phyloP scores from a whole-genome alignment of 2,113 vertebrate genomes.

The Syngnathoides biaculeatus region DNA sequence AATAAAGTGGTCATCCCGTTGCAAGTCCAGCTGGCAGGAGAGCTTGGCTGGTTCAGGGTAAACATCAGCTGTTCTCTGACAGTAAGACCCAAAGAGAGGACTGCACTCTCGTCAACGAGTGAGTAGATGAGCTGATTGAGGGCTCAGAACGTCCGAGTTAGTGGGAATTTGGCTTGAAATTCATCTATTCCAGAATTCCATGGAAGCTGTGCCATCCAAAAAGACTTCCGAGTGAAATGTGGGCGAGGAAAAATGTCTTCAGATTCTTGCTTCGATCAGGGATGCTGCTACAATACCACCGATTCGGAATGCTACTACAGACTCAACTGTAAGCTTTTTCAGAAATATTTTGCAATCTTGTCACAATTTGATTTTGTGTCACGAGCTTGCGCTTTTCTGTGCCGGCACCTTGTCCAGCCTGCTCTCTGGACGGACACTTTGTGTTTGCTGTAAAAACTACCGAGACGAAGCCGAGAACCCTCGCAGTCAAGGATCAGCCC shows the following conservation, averaged over 20 bases:
- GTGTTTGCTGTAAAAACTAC: slow-evolving; percentile 57
- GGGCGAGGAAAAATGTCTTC: slow-evolving; percentile 30
- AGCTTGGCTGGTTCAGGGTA: slow-evolving; percentile 49
- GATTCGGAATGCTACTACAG: slow-evolving; percentile 56
- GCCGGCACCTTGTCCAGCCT: slow-evolving; percentile 38
- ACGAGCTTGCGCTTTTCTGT: background rate
- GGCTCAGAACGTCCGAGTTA: background rate
- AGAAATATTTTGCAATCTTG: background rate
- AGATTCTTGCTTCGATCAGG: slow-evolving; percentile 43
- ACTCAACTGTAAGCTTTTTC: slow-evolving; percentile 49
- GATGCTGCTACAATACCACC: slow-evolving; percentile 57
- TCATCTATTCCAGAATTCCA: slow-evolving; percentile 25
- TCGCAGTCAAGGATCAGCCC: slow-evolving; percentile 50
- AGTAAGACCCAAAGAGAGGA: slow-evolving; percentile 16
- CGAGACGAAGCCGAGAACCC: slow-evolving; percentile 41
- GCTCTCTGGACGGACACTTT: slow-evolving; percentile 67
- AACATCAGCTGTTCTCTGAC: slow-evolving; percentile 65
- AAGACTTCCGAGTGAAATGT: slow-evolving; percentile 45
- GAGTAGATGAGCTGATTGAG: slow-evolving; percentile 23
- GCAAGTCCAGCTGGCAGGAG: slow-evolving; percentile 51
- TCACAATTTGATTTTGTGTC: background rate
- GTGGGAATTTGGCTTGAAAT: background rate
- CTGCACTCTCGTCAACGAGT: slow-evolving; percentile 14
- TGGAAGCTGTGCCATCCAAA: slow-evolving; percentile 33
- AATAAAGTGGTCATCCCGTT: slow-evolving; percentile 49